These are phyloP conservation scores for Sericinus montela DNA, from an alignment of 2,888 invertebrate species.

Conservation along the genomic window DNA sequence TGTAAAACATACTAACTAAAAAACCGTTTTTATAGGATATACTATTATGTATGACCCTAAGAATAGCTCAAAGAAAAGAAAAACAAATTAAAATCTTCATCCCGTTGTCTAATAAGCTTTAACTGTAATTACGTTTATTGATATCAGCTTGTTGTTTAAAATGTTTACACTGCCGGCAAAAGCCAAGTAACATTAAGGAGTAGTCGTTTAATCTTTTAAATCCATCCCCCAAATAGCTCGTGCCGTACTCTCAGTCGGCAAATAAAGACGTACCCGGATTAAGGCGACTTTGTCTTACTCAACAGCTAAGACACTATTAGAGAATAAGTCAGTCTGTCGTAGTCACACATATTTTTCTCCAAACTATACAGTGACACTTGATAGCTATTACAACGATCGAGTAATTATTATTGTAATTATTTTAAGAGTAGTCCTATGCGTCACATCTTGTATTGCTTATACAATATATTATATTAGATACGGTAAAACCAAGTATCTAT, in stretches of 20 bases:
- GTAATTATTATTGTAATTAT: no score
- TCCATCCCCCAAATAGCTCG: conserved; percentile 50
- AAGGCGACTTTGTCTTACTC: conserved; percentile 59
- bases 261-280: conserved; percentile 49
- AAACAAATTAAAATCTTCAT: no score
- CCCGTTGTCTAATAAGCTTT: no score
- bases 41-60: no score
- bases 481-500: no score
- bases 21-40: no score
- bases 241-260: conserved; percentile 37
- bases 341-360: conserved; percentile 6
- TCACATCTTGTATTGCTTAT: no score
- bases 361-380: conserved; percentile 3
- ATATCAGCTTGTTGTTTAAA: conserved; percentile 11
- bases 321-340: conserved; percentile 39
- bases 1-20: no score
- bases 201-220: conserved; percentile 48
- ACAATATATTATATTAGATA: no score
- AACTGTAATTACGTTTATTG: conserved; percentile 1
- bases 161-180: conserved; percentile 19
- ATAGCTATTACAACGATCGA: no score
- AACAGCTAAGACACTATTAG: conserved; percentile 40
- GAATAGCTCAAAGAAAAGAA: no score
- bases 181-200: conserved; percentile 39
- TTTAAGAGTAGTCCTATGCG: no score